Base-by-base conservation (phyloP, 2,888 invertebrate genomes). In the Lordiphosa andalusiaca region DNA sequence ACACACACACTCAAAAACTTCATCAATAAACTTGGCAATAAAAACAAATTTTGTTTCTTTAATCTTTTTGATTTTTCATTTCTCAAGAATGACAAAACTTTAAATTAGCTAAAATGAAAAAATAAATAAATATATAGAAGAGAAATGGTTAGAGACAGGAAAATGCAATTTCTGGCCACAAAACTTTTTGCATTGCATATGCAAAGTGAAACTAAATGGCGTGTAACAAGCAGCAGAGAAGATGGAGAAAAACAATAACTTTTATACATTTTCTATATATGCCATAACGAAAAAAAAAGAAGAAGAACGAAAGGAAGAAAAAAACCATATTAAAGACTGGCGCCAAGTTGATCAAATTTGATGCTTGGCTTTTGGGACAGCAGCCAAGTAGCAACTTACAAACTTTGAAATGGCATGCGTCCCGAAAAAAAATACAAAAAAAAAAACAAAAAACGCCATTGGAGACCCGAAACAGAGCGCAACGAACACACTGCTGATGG, bases 281-380 rank as follows among this genome's bases (percentile, higher is more conserved):
- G 46, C 25, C 25, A 25, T 16, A 23, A 23, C 6, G 6, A 6
- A 25, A 5, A 23, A 6, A 23, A 23, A 23, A n/a, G n/a, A n/a
- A n/a, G n/a, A n/a, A n/a, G n/a, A n/a, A n/a, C n/a, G 4, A 50
- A 48, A 52, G 23, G 53, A 56, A 40, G 42, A 49, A 41, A 49
- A 44, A 62, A 55, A 39, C 40, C 47, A 64, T 38, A 55, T 46
- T 48, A 50, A 51, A 13, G 50, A 52, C 73, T 80, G 80, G 82
- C 80, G 80, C 80, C 80, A 55, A 80, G 73, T 64, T 78, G 73
- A 82, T 80, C 78, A 76, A 82, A 78, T 33, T 75, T 75, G 82
- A 82, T 82, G 78, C 69, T 74, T 66, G 75, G 68, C 73, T 68
- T 68, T 57, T 75, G 76, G 80, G 69, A 62, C 71, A 65, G 30